Conservation (phyloP, 2,113 vertebrate genomes). For the Gymnorhina tibicen region DNA sequence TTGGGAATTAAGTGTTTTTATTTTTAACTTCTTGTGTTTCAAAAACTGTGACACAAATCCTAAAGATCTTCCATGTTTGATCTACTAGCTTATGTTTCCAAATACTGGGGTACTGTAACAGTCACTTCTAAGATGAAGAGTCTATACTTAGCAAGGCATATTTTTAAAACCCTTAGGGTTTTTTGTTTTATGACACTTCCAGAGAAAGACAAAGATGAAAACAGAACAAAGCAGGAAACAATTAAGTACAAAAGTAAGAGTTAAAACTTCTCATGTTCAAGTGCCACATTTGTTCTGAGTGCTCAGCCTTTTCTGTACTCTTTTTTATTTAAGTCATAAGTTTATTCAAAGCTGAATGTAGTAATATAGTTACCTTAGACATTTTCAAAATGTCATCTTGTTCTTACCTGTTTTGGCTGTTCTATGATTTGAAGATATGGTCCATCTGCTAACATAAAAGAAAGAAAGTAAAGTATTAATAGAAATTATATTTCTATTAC, state of each 20-base stretch:
- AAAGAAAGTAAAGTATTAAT: constrained; percentile 11
- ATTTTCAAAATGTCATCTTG: not conserved
- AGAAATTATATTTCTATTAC: not conserved
- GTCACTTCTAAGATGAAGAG: not conserved
- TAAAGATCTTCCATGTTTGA: not conserved
- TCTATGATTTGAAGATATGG: constrained; percentile 85
- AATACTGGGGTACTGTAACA: not conserved
- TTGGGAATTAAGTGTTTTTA: not conserved
- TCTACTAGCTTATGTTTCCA: not conserved
- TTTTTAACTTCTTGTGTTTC: not conserved
- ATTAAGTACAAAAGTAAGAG: not conserved
- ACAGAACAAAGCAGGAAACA: constrained; percentile 18
- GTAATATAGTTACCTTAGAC: not conserved
- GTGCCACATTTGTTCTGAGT: not conserved
- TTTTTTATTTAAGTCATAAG: not conserved
- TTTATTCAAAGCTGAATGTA: not conserved
- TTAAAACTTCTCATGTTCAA: not conserved
- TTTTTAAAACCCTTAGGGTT: not conserved
- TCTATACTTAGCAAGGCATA: not conserved
- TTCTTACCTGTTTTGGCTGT: constrained; percentile 88
- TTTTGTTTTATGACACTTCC: not conserved
- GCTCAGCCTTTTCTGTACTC: not conserved
- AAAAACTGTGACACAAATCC: not conserved
- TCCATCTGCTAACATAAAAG: constrained; percentile 75
- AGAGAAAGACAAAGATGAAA: not conserved